These are phyloP conservation scores for Mythimna impura DNA, from an alignment of 2,888 invertebrate species.

Conservation along the genomic window DNA sequence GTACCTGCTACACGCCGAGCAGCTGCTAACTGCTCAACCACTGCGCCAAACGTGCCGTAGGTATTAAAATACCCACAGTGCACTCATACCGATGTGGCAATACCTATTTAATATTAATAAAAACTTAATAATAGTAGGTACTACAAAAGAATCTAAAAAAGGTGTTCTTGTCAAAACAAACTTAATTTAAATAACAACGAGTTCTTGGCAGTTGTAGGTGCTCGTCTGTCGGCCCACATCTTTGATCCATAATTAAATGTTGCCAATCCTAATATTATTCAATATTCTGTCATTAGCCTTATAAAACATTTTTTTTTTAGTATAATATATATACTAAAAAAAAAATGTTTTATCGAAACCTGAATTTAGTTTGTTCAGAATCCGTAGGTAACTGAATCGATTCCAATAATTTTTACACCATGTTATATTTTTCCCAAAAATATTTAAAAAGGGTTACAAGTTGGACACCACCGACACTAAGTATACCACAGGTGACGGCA, in stretches of 20 bases:
- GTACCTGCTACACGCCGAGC: too few relatives aligned
- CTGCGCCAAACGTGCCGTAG: too few relatives aligned
- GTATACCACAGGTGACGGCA: too few relatives aligned
- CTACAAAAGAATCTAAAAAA: slow-evolving; percentile 10
- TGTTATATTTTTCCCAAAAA: too few relatives aligned
- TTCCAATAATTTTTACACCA: too few relatives aligned
- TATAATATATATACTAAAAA: too few relatives aligned
- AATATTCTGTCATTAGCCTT: slow-evolving; percentile 29
- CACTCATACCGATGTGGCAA: not conserved
- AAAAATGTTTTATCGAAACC: too few relatives aligned
- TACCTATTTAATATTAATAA: slow-evolving; percentile 8
- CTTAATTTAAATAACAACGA: slow-evolving; percentile 26
- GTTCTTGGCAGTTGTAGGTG: slow-evolving; percentile 23
- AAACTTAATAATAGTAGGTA: slow-evolving; percentile 15
- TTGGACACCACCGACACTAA: too few relatives aligned
- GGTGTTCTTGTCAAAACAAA: slow-evolving; percentile 37
- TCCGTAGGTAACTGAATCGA: too few relatives aligned
- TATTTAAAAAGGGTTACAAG: too few relatives aligned
- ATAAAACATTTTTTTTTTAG: not conserved
- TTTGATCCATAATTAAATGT: slow-evolving; percentile 38
- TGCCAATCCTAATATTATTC: slow-evolving; percentile 27
- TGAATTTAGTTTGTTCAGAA: too few relatives aligned
- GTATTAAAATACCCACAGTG: not conserved
- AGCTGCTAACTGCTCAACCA: too few relatives aligned
- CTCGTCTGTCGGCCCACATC: slow-evolving; percentile 34